Conservation (phyloP, 37 sponge, comb jelly and placozoan species). For the Agelas oroides region DNA sequence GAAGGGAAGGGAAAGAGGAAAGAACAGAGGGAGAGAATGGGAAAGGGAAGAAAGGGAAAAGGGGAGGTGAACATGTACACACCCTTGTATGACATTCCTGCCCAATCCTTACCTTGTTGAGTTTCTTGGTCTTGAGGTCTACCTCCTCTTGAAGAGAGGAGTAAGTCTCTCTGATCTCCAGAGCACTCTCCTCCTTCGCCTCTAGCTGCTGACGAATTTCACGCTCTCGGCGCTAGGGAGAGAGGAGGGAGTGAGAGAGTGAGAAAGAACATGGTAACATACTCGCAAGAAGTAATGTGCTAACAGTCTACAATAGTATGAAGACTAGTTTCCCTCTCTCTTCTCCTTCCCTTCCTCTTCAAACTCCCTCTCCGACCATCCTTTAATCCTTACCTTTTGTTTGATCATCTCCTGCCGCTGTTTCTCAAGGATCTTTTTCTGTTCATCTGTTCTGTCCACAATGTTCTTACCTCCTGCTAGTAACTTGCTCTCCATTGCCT, state of each 20-base stretch:
- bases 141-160: slow-evolving; percentile 91
- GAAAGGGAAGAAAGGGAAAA: no score
- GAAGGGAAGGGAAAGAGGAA: no score
- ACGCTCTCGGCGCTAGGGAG: slow-evolving; percentile 70
- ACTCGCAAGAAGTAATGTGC: background rate
- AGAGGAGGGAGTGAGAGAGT: background rate
- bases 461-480: slow-evolving; percentile 89
- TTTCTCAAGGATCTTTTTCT: slow-evolving; percentile 75
- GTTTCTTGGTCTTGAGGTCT: slow-evolving; percentile 87
- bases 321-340: no score
- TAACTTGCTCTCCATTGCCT: slow-evolving; percentile 99
- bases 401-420: slow-evolving; percentile 81
- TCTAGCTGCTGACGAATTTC: slow-evolving; percentile 87
- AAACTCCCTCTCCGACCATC: no score
- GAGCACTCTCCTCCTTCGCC: slow-evolving; percentile 80
- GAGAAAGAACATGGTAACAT: background rate
- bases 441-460: slow-evolving; percentile 75
- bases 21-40: no score
- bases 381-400: slow-evolving; percentile 62
- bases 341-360: no score
- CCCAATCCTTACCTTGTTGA: slow-evolving; percentile 93
- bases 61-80: no score
- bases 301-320: no score
- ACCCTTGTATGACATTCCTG: no score
- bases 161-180: slow-evolving; percentile 88